Evolutionary conservation across 2,797 vertebrate genomes (phyloP).

Genomic region (Amniataba percoides): DNA sequence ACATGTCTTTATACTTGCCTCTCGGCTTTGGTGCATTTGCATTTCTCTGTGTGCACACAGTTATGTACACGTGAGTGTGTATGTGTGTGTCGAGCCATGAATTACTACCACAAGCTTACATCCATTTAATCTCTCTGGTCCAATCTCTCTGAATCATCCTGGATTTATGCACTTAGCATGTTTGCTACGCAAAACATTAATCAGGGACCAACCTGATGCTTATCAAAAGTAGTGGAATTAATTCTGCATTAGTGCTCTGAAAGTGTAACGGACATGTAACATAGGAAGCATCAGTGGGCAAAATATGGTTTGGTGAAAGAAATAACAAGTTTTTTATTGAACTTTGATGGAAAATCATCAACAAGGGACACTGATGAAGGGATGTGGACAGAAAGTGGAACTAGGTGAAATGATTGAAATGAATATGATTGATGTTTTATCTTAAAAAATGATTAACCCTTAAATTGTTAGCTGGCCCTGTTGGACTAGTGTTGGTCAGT

Average conservation of each 20-base stretch:
- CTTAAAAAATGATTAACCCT: too few species aligned
- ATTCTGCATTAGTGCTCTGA: conserved; percentile 30
- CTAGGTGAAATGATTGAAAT: too few species aligned
- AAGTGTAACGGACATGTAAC: neutral
- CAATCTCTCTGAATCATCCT: conserved; percentile 43
- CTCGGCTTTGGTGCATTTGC: neutral
- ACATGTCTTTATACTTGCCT: conserved; percentile 37
- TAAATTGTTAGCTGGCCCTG: too few species aligned
- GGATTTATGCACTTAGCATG: conserved; percentile 62
- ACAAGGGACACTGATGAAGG: too few species aligned
- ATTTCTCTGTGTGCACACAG: conserved; percentile 16
- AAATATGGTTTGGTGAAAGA: conserved; percentile 8
- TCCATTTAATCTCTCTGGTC: conserved; percentile 59
- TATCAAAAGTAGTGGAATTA: conserved; percentile 46
- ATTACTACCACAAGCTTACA: conserved; percentile 38
- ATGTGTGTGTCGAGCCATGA: conserved; percentile 28
- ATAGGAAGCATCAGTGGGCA: neutral
- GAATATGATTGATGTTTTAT: too few species aligned
- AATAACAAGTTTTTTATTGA: neutral
- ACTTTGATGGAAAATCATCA: neutral
- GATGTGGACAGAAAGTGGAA: too few species aligned
- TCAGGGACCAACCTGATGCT: conserved; percentile 56
- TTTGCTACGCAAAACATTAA: conserved; percentile 51
- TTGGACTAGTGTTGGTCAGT: too few species aligned
- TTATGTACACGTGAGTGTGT: conserved; percentile 27